These are phyloP conservation scores for Chloebia gouldiae DNA, from an alignment of 2,113 vertebrate species.

Conservation along the genomic window DNA sequence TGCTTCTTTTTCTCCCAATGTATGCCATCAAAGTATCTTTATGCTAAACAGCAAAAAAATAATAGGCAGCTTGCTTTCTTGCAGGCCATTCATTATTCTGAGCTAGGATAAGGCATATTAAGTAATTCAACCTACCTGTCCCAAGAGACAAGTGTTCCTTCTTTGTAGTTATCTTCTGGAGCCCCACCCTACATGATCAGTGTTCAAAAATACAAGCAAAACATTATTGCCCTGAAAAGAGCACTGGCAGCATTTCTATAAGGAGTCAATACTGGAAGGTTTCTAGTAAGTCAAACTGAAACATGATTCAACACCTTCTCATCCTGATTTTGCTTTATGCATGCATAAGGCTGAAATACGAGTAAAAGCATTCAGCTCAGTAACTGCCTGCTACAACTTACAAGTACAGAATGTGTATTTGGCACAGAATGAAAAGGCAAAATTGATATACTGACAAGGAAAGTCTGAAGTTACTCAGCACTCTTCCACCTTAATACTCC, in stretches of 20 bases:
- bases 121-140: constrained; percentile 74
- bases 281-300: neutral
- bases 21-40: neutral
- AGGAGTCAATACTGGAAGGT: neutral
- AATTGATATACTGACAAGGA: neutral
- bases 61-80: neutral
- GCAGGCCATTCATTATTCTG: neutral
- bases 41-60: neutral
- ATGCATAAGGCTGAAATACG: neutral
- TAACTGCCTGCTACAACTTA: neutral
- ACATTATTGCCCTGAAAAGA: neutral
- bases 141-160: constrained; percentile 77
- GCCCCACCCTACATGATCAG: constrained; percentile 76
- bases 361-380: neutral
- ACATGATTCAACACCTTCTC: neutral
- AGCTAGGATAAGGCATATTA: neutral
- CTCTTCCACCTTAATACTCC: neutral
- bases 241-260: neutral
- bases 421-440: neutral
- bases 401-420: neutral
- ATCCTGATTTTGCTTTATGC: neutral
- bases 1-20: neutral
- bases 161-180: constrained; percentile 82
- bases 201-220: constrained; percentile 9
- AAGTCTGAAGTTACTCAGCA: neutral